Percentiles rank a stretch among this genome's conserved stretches.
phyloP scores from a whole-genome alignment of 2,888 invertebrate species.

The Didymodactylos carnosus region DNA sequence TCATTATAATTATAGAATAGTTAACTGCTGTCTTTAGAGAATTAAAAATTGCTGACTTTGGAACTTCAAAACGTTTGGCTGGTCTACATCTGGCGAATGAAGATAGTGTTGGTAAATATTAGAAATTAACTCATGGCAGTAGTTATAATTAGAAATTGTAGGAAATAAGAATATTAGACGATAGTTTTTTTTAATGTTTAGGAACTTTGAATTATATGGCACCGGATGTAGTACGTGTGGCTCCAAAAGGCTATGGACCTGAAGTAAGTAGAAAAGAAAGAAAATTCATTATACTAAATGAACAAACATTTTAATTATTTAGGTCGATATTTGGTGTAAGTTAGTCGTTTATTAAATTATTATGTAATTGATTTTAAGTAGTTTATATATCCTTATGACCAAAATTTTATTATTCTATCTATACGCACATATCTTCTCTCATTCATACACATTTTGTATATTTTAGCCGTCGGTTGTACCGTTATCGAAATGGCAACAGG shows the following conservation, averaged over 20 bases:
- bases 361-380: too few species aligned
- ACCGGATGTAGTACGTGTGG: neutral
- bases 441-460: too few species aligned
- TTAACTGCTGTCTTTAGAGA: neutral
- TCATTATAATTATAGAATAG: neutral
- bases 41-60: neutral
- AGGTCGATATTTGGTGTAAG: neutral
- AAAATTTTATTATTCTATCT: too few species aligned
- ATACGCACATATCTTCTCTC: too few species aligned
- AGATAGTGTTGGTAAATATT: neutral
- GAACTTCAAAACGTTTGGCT: neutral
- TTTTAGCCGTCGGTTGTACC: neutral
- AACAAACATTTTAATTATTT: neutral
- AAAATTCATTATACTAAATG: too few species aligned
- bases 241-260: neutral
- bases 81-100: neutral
- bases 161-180: neutral
- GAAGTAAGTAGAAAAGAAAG: neutral
- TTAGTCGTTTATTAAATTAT: too few species aligned
- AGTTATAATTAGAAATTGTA: neutral
- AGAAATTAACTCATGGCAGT: too few species aligned
- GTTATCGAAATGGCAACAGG: constrained; percentile 1
- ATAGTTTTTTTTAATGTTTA: neutral
- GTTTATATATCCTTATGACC: too few species aligned
- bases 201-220: neutral